These are phyloP conservation scores for Knipowitschia caucasica DNA, from an alignment of 2,797 vertebrate species.

Conservation along the genomic window DNA sequence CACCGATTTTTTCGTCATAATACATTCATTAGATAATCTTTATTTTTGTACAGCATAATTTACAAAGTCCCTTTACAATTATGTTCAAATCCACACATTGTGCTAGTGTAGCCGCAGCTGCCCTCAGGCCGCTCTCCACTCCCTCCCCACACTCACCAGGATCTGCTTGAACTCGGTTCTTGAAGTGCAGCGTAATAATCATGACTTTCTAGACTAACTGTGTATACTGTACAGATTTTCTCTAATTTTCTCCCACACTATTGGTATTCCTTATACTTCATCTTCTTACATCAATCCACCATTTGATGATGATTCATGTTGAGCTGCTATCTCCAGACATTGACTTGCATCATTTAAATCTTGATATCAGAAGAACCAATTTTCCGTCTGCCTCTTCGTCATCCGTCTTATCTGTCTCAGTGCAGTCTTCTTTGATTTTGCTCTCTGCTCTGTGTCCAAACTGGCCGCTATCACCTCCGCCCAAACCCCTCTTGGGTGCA, in stretches of 20 bases:
- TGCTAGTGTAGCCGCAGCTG: too few relatives aligned
- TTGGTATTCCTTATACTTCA: neutral
- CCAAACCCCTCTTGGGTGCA: constrained; percentile 20
- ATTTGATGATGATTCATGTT: neutral
- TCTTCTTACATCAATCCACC: neutral
- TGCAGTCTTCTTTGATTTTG: constrained; percentile 43
- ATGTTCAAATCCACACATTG: too few relatives aligned
- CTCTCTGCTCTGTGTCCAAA: constrained; percentile 45
- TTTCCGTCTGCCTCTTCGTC: constrained; percentile 34
- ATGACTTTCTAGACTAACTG: neutral
- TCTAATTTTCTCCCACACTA: neutral
- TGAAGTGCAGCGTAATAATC: too few relatives aligned
- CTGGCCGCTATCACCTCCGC: constrained; percentile 37
- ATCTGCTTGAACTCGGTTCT: too few relatives aligned
- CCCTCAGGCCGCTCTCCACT: too few relatives aligned
- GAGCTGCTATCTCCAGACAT: constrained; percentile 13
- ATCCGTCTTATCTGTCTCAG: constrained; percentile 34
- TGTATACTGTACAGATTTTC: neutral
- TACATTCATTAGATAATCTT: too few relatives aligned
- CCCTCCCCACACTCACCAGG: too few relatives aligned
- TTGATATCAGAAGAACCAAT: constrained; percentile 15
- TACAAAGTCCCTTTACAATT: too few relatives aligned
- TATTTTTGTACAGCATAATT: too few relatives aligned
- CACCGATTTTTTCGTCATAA: too few relatives aligned
- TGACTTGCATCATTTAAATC: constrained; percentile 13